Evolutionary conservation across 2,113 vertebrate species (phyloP).

Genomic region (Perognathus longimembris): DNA sequence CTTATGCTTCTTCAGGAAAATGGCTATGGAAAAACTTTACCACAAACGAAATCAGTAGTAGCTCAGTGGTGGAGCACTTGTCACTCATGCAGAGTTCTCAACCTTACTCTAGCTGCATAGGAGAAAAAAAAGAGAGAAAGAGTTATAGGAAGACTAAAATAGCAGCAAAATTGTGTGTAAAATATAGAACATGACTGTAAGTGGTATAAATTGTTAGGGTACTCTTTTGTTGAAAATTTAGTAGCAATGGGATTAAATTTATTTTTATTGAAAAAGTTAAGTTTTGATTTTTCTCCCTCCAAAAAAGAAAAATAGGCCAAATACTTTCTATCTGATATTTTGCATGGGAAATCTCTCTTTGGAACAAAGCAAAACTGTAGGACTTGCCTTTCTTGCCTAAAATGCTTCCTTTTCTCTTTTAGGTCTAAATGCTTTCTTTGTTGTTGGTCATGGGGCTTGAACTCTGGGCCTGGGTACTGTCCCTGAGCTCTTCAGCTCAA

Average conservation of each 20-base stretch:
- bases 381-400: not conserved
- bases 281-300: not conserved
- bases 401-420: not conserved
- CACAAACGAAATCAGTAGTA: not conserved
- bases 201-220: not conserved
- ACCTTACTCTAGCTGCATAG: not conserved
- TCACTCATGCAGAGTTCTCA: not conserved
- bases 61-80: not conserved
- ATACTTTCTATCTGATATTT: not conserved
- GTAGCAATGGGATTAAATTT: not conserved
- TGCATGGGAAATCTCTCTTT: not conserved
- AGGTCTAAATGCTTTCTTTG: not conserved
- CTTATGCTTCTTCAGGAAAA: not conserved
- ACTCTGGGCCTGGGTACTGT: no score
- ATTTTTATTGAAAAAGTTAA: conserved; percentile 34
- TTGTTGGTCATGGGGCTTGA: no score
- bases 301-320: not conserved
- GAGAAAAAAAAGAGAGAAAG: not conserved
- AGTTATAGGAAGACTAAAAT: not conserved
- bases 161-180: not conserved
- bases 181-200: not conserved
- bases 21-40: not conserved
- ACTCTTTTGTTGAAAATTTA: not conserved
- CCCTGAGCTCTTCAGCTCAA: no score
- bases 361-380: not conserved